Conservation (phyloP, 2,888 invertebrate genomes). For the Limenitis camilla region DNA sequence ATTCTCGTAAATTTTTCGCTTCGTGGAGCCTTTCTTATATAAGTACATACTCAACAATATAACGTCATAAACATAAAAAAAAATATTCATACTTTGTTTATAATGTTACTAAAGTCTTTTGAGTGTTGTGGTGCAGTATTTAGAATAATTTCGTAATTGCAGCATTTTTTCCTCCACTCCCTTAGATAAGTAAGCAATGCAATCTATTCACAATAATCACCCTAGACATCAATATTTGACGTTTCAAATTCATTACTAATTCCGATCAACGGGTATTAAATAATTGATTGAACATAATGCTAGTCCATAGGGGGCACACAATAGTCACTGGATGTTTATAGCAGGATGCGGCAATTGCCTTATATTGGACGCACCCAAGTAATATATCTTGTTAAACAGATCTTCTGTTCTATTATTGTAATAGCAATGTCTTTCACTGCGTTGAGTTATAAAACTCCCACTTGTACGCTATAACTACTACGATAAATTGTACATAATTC, state of each 20-base stretch:
- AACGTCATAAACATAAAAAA: too few species aligned
- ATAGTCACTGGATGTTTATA: conserved; percentile 24
- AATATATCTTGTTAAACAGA: conserved; percentile 29
- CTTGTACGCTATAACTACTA: conserved; percentile 1
- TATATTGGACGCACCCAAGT: conserved; percentile 54
- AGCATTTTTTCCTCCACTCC: too few species aligned
- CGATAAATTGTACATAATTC: background rate
- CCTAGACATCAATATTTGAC: background rate
- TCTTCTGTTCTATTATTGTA: conserved; percentile 29
- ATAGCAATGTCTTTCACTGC: conserved; percentile 15
- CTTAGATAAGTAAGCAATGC: too few species aligned
- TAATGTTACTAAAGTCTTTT: too few species aligned
- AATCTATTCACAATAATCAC: too few species aligned
- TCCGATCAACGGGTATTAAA: conserved; percentile 20
- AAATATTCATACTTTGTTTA: too few species aligned
- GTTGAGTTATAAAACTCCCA: conserved; percentile 11
- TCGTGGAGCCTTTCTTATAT: too few species aligned
- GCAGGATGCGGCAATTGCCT: conserved; percentile 58
- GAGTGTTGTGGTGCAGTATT: too few species aligned
- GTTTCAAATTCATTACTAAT: conserved; percentile 16
- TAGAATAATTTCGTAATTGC: too few species aligned
- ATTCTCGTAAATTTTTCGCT: too few species aligned
- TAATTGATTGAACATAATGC: conserved; percentile 34
- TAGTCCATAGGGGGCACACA: conserved; percentile 30
- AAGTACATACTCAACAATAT: too few species aligned